Conservation (phyloP, 2,113 vertebrate species). For the Chamaetylas fuelleborni region DNA sequence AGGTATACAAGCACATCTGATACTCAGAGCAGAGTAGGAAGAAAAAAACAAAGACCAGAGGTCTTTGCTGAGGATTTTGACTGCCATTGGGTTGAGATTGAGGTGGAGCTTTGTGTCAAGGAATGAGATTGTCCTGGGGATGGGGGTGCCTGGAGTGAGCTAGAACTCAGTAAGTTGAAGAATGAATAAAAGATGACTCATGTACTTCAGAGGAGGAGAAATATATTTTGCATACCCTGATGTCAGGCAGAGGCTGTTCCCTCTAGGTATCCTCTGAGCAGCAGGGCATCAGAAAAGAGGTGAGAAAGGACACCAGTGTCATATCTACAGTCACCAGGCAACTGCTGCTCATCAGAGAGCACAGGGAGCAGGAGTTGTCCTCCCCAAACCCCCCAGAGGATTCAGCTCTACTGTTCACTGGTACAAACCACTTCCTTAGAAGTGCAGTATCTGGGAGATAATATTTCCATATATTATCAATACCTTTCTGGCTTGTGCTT, state of each 20-base stretch:
- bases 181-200: background rate
- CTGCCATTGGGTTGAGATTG: background rate
- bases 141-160: background rate
- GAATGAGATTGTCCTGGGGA: background rate
- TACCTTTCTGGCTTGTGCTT: background rate
- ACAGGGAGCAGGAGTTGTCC: background rate
- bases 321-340: fast-evolving
- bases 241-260: background rate
- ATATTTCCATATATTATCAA: background rate
- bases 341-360: background rate
- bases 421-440: background rate
- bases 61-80: background rate
- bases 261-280: background rate
- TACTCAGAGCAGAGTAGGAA: fast-evolving
- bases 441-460: background rate
- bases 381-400: background rate
- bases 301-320: background rate
- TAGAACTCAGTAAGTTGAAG: background rate
- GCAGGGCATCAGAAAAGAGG: background rate
- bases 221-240: background rate
- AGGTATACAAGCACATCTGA: background rate
- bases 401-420: background rate
- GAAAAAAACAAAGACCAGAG: background rate
- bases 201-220: background rate
- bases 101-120: fast-evolving